A percentile compares a stretch with the other conserved stretches of the same genome.
Evolutionary conservation across 2,113 vertebrate genomes (phyloP).

Genomic region (Spilogale gracilis): DNA sequence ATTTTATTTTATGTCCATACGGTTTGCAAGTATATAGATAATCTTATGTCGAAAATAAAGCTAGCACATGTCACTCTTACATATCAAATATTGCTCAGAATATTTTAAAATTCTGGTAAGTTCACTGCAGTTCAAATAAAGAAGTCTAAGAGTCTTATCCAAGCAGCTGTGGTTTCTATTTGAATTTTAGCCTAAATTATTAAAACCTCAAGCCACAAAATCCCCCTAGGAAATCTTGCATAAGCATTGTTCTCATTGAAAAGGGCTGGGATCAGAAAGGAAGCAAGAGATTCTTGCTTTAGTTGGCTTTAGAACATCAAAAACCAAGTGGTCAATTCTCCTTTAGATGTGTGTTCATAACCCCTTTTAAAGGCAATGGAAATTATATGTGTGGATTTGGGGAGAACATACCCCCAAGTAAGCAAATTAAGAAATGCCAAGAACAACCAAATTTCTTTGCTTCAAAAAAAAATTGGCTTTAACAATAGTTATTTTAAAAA

Average conservation of each 20-base stretch:
- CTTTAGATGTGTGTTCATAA: slow-evolving; percentile 70
- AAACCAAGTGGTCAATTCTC: slow-evolving; percentile 72
- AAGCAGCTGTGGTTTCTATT: slow-evolving; percentile 86
- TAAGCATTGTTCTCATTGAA: slow-evolving; percentile 85
- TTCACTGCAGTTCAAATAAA: slow-evolving; percentile 82
- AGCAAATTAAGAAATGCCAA: slow-evolving; percentile 82
- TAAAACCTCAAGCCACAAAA: slow-evolving; percentile 81
- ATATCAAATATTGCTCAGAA: slow-evolving; percentile 38
- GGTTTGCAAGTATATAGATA: not conserved
- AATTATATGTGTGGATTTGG: slow-evolving; percentile 73
- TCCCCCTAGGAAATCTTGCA: slow-evolving; percentile 86
- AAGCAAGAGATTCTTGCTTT: slow-evolving; percentile 81
- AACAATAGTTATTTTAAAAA: slow-evolving; percentile 73
- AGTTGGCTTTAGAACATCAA: slow-evolving; percentile 80
- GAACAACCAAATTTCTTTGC: slow-evolving; percentile 78
- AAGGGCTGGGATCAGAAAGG: slow-evolving; percentile 77
- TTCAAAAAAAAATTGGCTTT: slow-evolving; percentile 75
- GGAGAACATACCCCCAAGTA: slow-evolving; percentile 72
- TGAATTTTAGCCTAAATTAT: slow-evolving; percentile 84
- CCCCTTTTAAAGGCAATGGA: slow-evolving; percentile 71
- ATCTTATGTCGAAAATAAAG: not conserved
- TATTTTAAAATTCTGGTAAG: slow-evolving; percentile 62
- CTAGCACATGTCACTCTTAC: not conserved
- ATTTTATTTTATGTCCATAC: slow-evolving; percentile 16
- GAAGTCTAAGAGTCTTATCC: slow-evolving; percentile 80